Evolutionary conservation across 2,113 vertebrate genomes (phyloP), one percentile per base, ranked within the genome.

Genomic region (Apteryx owenii): DNA sequence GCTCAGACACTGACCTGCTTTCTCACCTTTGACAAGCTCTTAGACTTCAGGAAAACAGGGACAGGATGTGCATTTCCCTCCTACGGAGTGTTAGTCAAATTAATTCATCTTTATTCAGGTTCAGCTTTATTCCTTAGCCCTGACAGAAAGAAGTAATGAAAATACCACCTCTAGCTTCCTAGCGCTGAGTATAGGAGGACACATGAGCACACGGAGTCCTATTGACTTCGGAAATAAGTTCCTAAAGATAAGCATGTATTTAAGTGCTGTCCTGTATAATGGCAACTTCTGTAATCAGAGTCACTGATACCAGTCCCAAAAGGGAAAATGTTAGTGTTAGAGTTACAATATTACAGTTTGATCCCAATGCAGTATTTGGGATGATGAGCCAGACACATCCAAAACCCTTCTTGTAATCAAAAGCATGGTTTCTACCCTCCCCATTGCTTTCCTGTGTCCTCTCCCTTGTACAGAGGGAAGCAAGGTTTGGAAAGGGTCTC

Each of bases 1-100:
- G 19, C 28, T 28, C 0, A 0, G 14, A 17, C 0, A 0, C 83
- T 42, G 70, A 71, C 4, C n/a, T 21, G 5, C 33, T 81, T 7
- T 1, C 46, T 81, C 48, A 40, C 22, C 28, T 50, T 22, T 2
- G 3, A 18, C 58, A 38, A 6, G 10, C 54, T 9, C 9, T 28
- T 14, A 36, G 46, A 48, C 17, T 21, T 26, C 48, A 48, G 58
- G 70, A 86, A 71, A 79, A 58, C 42, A 31, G 23, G 58, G 42
- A 12, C 42, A 40, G 87, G 42, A 29, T 21, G 2, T 28, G 33
- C 4, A 2, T 20, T 3, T 1, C 42, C 23, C 42, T 75, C 51
- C 2, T 36, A 7, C 18, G 1, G 4, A 58, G 4, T 10, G 36
- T n/a, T 2, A 1, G 33, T n/a, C 38, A 23, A 42, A 42, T 81